Evolutionary conservation across 2,113 vertebrate genomes (phyloP).

Genomic region (Gallinago jamesoni): DNA sequence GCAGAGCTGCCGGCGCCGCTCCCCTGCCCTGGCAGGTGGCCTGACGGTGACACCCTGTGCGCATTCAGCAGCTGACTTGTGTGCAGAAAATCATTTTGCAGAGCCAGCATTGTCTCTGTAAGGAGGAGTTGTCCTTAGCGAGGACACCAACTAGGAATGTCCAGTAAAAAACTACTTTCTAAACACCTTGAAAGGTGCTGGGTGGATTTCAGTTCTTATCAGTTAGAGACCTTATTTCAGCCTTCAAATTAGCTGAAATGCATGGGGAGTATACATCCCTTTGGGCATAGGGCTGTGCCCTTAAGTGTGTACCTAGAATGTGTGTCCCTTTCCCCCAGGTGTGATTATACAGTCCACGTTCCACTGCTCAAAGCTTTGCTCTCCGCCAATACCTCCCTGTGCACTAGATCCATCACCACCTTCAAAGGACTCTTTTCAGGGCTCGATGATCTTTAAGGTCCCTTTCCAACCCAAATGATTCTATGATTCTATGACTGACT

Average conservation of each 20-base stretch:
- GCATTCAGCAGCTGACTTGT: background rate
- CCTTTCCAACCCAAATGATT: no score
- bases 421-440: background rate
- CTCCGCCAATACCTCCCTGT: background rate
- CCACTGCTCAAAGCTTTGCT: background rate
- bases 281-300: background rate
- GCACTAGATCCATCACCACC: background rate
- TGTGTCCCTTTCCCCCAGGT: background rate
- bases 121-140: background rate
- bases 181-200: background rate
- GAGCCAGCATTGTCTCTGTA: background rate
- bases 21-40: background rate
- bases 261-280: background rate
- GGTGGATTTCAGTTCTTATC: background rate
- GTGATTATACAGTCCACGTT: background rate
- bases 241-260: background rate
- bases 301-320: background rate
- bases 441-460: no score
- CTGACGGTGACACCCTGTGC: background rate
- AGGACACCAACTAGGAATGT: background rate
- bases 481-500: background rate
- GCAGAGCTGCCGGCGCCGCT: fast-evolving
- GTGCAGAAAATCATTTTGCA: background rate
- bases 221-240: background rate
- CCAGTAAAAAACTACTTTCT: background rate